phyloP scores from a whole-genome alignment of 2,888 invertebrate species.

The Argynnis bischoffii region DNA sequence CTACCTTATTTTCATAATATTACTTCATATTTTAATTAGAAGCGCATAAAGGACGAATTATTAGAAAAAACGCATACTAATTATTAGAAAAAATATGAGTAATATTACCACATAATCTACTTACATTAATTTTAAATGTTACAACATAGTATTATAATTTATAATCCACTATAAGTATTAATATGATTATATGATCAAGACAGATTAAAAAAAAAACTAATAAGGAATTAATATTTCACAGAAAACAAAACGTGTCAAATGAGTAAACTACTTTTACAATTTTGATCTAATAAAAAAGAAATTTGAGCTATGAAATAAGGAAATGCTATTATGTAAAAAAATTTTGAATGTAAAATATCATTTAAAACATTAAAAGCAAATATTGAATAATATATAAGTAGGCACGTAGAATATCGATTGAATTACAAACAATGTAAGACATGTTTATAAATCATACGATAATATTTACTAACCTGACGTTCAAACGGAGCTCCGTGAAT shows the following conservation, averaged over 20 bases:
- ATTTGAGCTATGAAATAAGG: background rate
- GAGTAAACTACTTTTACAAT: background rate
- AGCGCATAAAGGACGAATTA: too few relatives aligned
- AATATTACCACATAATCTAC: too few relatives aligned
- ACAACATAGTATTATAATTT: too few relatives aligned
- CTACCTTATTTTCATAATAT: too few relatives aligned
- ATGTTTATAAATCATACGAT: slow-evolving; percentile 17
- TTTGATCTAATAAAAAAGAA: background rate
- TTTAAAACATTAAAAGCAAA: background rate
- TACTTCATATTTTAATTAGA: too few relatives aligned
- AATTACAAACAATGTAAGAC: background rate
- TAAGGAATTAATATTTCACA: too few relatives aligned
- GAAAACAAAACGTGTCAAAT: background rate
- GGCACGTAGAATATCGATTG: background rate
- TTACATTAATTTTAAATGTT: too few relatives aligned
- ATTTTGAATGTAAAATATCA: background rate
- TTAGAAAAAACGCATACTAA: too few relatives aligned
- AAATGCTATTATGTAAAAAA: background rate
- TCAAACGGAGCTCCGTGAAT: slow-evolving; percentile 12
- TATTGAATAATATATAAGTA: background rate
- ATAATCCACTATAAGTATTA: too few relatives aligned
- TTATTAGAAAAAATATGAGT: too few relatives aligned
- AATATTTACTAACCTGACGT: slow-evolving; percentile 34
- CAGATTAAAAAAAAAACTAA: too few relatives aligned
- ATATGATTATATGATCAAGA: too few relatives aligned